Percentiles rank a stretch among this genome's conserved stretches.
Conservation (phyloP, 1,140 invertebrate species). For the Drosophila busckii region DNA sequence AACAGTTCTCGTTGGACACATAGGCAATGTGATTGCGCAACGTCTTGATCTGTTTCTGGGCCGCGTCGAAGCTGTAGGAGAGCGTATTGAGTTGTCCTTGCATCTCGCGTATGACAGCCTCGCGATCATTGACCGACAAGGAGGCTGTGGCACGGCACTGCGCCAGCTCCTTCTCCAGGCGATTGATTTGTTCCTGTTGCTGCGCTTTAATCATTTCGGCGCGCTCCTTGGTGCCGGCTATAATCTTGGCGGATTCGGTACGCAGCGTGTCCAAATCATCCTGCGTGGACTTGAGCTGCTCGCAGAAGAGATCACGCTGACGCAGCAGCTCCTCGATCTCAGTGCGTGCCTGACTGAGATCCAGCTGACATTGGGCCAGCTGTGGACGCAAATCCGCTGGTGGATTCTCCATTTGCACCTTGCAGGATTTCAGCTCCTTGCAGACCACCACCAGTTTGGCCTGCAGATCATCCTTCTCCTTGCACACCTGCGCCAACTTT, state of each 20-base stretch:
- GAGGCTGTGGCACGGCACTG: constrained; percentile 82
- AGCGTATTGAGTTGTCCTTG: constrained; percentile 69
- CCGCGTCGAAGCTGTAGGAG: constrained; percentile 75
- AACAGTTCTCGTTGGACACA: constrained; percentile 75
- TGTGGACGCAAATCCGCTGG: constrained; percentile 51
- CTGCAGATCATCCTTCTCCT: constrained; percentile 79
- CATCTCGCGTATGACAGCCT: constrained; percentile 80
- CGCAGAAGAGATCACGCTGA: constrained; percentile 71
- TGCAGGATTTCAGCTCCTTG: constrained; percentile 65
- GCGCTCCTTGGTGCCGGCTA: constrained; percentile 84
- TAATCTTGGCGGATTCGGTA: constrained; percentile 86
- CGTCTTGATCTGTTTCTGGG: constrained; percentile 77
- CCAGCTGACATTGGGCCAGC: constrained; percentile 63
- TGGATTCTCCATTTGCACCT: constrained; percentile 42
- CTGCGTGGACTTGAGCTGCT: constrained; percentile 80
- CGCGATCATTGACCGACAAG: constrained; percentile 83
- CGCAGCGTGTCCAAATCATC: constrained; percentile 84
- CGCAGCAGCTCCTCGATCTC: constrained; percentile 57
- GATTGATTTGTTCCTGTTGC: constrained; percentile 82
- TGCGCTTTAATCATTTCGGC: constrained; percentile 82
- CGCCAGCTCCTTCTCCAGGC: constrained; percentile 83
- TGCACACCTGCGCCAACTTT: constrained; percentile 85
- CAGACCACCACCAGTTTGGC: constrained; percentile 65
- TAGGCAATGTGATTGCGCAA: constrained; percentile 74
- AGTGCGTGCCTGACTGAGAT: constrained; percentile 45